Evolutionary conservation across 2,888 invertebrate species (phyloP).

Genomic region (Cerastoderma edule): DNA sequence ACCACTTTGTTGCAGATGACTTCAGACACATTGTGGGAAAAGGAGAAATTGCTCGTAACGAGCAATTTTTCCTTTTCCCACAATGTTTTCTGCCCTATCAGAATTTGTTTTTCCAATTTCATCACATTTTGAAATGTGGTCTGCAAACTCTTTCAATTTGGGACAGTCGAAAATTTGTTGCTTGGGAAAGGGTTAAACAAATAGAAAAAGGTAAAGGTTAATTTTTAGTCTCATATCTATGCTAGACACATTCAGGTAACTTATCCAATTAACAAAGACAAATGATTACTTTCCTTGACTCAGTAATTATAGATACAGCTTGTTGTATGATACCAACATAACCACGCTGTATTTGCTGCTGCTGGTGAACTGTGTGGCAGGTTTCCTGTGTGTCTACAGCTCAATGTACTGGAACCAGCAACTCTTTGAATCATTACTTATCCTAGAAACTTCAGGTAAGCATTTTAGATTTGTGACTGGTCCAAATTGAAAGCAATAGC

Average conservation of each 20-base stretch:
- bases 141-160: neutral
- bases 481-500: too few species aligned
- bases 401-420: slow-evolving; percentile 65
- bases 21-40: too few species aligned
- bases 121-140: too few species aligned
- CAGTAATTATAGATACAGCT: slow-evolving; percentile 59
- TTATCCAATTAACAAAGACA: too few species aligned
- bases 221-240: too few species aligned
- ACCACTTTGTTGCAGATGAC: too few species aligned
- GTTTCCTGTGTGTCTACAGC: slow-evolving; percentile 71
- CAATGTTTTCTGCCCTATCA: too few species aligned
- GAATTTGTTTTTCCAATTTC: too few species aligned
- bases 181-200: neutral
- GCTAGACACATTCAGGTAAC: too few species aligned
- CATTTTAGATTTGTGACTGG: neutral
- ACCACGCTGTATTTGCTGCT: slow-evolving; percentile 68
- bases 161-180: neutral
- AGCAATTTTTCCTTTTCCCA: too few species aligned
- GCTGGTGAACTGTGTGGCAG: slow-evolving; percentile 71
- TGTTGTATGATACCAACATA: slow-evolving; percentile 68
- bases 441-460: slow-evolving; percentile 71
- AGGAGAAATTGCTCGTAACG: too few species aligned
- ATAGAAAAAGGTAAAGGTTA: neutral
- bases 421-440: slow-evolving; percentile 62
- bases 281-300: slow-evolving; percentile 61